Base-by-base conservation (phyloP, 2,888 invertebrate species). In the Conistra vaccinii region DNA sequence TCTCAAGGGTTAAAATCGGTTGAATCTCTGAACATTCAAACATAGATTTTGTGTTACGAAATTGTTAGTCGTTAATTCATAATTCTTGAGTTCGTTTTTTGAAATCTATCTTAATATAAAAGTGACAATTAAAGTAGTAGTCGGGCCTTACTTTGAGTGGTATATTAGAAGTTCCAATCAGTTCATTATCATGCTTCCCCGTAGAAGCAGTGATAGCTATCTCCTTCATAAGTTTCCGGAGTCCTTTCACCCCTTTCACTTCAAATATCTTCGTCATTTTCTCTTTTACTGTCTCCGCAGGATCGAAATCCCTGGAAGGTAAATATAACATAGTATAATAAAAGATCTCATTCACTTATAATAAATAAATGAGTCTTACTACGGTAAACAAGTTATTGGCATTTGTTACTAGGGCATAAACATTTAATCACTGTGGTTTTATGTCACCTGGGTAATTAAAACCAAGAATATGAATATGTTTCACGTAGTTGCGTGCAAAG, bases 181-280 rank as follows among this genome's bases (percentile, higher is more conserved):
- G 98, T 95, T 99, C 99, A 92, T 99, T 99, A 86, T 99, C 98
- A 94, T 98, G 99, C 96, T 98, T 99, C 83, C 99, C 98, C 1
- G 99, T 99, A 0, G 99, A 99, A 62, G 99, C 99, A 0, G 99
- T 99, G 26, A 99, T 98, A 0, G 98, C 98, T 76, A 99, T 98
- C 95, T 99, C 99, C 91, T 98, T 99, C 96, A 98, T 98, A 53
- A 98, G 93, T 93, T 98, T 98, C 48, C 98, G 97, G 29, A 99
- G 96, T 0, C 99, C 99, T 91, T 98, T 97, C 0, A 98, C 98
- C 1, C 98, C 98, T 95, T 98, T 98, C 0, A 99, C 98, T 88
- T 98, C 98, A 84, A 98, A 97, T 80, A 99, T 97, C 94, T 98
- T 98, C 68, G 98, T 98, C 96, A 99, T 98, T 94, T 99, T 99